Base-by-base conservation (phyloP, 2,113 vertebrate genomes). In the Trematomus loennbergii region DNA sequence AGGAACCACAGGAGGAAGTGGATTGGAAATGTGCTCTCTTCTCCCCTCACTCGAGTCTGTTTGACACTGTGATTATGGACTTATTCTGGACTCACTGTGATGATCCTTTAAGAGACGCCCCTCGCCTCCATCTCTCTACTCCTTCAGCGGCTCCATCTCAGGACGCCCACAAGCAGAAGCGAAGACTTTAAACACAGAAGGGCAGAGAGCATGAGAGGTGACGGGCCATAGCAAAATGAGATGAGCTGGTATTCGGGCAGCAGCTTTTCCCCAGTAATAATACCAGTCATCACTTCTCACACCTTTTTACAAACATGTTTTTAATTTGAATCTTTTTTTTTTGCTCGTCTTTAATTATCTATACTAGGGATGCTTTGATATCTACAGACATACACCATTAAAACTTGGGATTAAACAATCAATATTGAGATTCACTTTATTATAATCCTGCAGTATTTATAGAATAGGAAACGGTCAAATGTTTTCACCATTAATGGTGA, bases 1-100 rank as follows among this genome's bases (percentile, higher is more conserved):
- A 79, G 65, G 71, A 80, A 73, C 72, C 79, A 66, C 25, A 72
- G 79, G 62, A 80, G 82, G 81, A 89, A 82, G 73, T 75, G 57
- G 25, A 72, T 54, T 36, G 76, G 67, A 87, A 78, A 70, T 1
- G 13, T 48, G 53, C 83, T 79, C 77, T 83, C 70, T 58, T 77
- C 72, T 79, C 85, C 79, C 79, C 71, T 81, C 33, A 62, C 68
- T 75, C 68, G 73, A 49, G 52, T 78, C 72, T 70, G 74, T 85
- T 92, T 81, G 92, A 93, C 94, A 95, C 95, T 95, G 95, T 95
- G 95, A 96, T 91, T 87, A 93, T 91, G 88, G 89, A 91, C 89
- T 75, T 81, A 50, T 93, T 92, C 90, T 84, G 89, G 90, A 94
- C 95, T 96, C 96, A 97, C 96, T 97, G 97, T 98, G 98, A 97